Evolutionary conservation across 1,140 invertebrate species (phyloP).

Genomic region (Drosophila sp.): DNA sequence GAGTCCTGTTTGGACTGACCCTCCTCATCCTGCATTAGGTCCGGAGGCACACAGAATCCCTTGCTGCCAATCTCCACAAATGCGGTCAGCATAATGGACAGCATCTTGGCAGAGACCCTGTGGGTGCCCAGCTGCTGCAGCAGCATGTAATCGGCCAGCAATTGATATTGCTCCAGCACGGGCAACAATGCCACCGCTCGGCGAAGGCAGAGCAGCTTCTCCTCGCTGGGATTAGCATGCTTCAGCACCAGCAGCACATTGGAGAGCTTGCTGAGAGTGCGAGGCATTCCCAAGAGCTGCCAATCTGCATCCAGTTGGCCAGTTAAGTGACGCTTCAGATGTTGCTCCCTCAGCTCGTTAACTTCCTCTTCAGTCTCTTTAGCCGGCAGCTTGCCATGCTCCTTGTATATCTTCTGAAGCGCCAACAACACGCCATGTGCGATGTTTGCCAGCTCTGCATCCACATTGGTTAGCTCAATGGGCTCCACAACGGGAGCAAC

Average conservation of each 20-base stretch:
- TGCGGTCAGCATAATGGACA: constrained; percentile 92
- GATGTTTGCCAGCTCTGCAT: constrained; percentile 86
- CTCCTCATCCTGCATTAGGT: constrained; percentile 89
- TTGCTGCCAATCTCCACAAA: constrained; percentile 94
- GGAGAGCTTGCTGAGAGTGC: constrained; percentile 84
- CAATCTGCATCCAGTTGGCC: constrained; percentile 87
- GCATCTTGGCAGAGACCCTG: constrained; percentile 92
- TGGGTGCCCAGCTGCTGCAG: constrained; percentile 91
- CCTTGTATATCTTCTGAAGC: constrained; percentile 90
- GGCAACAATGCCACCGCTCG: constrained; percentile 86
- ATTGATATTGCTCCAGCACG: constrained; percentile 91
- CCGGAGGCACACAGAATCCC: constrained; percentile 97
- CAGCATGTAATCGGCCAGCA: constrained; percentile 91
- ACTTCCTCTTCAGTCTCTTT: constrained; percentile 13
- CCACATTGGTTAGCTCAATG: constrained; percentile 61
- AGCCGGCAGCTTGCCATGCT: constrained; percentile 81
- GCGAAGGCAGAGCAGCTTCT: constrained; percentile 62
- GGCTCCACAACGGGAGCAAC: neutral
- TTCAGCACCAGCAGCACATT: constrained; percentile 74
- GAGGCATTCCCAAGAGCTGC: constrained; percentile 85
- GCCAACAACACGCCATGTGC: constrained; percentile 87
- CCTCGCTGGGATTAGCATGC: constrained; percentile 39
- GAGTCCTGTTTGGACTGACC: constrained; percentile 86
- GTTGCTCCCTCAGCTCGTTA: constrained; percentile 85
- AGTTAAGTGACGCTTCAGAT: constrained; percentile 87